These are phyloP conservation scores for Heteractis magnifica DNA, from an alignment of 92 coral and sea anemone species.

Conservation along the genomic window DNA sequence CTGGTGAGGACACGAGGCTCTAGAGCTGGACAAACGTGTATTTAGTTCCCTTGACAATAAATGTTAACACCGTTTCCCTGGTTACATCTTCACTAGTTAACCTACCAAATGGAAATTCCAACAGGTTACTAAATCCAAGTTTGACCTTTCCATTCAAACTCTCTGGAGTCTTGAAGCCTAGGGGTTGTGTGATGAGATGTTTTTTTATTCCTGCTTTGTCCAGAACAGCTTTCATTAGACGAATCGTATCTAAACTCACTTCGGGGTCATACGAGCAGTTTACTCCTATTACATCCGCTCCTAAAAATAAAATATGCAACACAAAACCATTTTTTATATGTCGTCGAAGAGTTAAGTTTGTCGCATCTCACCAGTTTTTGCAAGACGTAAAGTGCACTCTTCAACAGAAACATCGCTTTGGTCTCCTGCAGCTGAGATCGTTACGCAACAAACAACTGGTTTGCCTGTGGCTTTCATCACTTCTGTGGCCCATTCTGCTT, in stretches of 20 bases:
- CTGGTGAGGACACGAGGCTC: constrained; percentile 82
- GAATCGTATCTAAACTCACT: constrained; percentile 54
- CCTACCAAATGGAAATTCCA: constrained; percentile 85
- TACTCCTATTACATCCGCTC: constrained; percentile 81
- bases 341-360: too few relatives aligned
- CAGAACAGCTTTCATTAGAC: constrained; percentile 76
- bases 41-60: too few relatives aligned
- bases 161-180: constrained; percentile 74
- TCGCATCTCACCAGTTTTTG: constrained; percentile 44
- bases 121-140: constrained; percentile 25
- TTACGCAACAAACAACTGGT: background rate
- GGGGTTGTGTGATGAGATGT: constrained; percentile 76
- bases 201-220: constrained; percentile 79
- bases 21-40: constrained; percentile 39
- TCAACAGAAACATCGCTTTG: constrained; percentile 40
- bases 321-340: background rate
- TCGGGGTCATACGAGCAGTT: constrained; percentile 84
- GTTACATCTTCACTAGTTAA: background rate
- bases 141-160: background rate
- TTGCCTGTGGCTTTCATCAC: background rate
- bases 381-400: constrained; percentile 49
- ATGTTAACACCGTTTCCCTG: too few relatives aligned
- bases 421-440: constrained; percentile 7
- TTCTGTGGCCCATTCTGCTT: background rate
- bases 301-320: constrained; percentile 24